Base-by-base conservation (phyloP, 2,888 invertebrate genomes). In the Nysson spinosus region DNA sequence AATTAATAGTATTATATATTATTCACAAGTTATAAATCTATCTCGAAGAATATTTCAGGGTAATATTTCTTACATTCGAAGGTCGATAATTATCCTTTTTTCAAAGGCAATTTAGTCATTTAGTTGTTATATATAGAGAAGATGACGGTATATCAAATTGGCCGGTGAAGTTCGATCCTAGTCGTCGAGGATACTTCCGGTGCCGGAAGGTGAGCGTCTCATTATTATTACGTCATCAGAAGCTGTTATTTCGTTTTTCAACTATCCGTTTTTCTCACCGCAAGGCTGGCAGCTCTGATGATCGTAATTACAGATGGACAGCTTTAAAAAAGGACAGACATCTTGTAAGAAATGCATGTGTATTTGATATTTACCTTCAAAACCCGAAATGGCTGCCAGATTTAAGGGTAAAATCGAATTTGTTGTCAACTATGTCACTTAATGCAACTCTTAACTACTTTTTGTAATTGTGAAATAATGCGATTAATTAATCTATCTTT, bases 151-250 rank as follows among this genome's bases (percentile, higher is more conserved):
- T 57, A 57, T 69, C 69, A 74, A 61, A 71, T 46, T 54, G 68
- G 40, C 42, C 55, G 63, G 40, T 44, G 55, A 37, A 61, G 57
- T 32, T 47, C 26, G 70, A 30, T 61, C 46, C 60, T 72, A 49
- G 43, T n/a, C 32, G 49, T 65, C 65, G 56, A 71, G 60, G 69
- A 66, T 55, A 72, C 68, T 78, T 78, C 72, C 75, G 76, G 80
- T 75, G 73, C 66, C 72, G 58, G 57, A 67, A 70, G 71, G 71
- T 71, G 74, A 67, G 54, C 50, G 65, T 51, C 73, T 70, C 71
- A 76, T 75, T 74, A 71, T 75, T 75, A 77, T 80, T 79, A 80
- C 79, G 67, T 80, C 80, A 80, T 77, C 68, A 72, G 69, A 76
- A 65, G 44, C 74, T 76, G 76, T 77, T 62, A 75, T 78, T 80